Base-by-base conservation (phyloP, 2,797 vertebrate genomes). In the Cuniculus paca region DNA sequence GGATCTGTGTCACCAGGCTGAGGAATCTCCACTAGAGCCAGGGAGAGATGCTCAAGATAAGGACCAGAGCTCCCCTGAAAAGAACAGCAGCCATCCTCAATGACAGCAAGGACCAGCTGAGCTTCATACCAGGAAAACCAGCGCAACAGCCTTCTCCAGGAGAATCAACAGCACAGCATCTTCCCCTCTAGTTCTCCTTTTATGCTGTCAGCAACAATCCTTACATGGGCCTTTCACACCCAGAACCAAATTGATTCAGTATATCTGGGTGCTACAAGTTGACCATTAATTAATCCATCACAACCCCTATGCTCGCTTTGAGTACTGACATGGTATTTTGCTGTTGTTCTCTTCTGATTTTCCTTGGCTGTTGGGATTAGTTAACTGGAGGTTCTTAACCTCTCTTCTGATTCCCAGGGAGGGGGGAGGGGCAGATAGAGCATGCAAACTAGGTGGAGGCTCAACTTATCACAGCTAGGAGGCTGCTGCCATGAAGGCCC, bases 351-450 rank as follows among this genome's bases (percentile, higher is more conserved):
- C 74, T 88, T 65, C 86, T 17, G 45, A 9, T 31, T 36, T 96
- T 88, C 34, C 81, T 92, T 72, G 42, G 50, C 74, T 75, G 58
- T 95, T 45, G 77, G 60, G n/a, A 54, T 91, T 78, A 48, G 75
- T 72, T 91, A 65, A 88, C 45, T 50, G 65, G 83, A 93, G 58
- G 48, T 58, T 52, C 54, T 75, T 12, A 34, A 61, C 8, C 26
- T 78, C 26, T 83, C 54, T 79, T 82, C 81, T 63, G 75, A 45
- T 39, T 65, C 52, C 52, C 14, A 11, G 14, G 58, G 24, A 26
- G 50, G 14, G 58, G 24, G 58, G 58, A 9, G 9, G 58, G 17
- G 58, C 26, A 54, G 52, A 60, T 7, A n/a, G 20, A 83, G 58
- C 34, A 61, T 34, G 36, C 4, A 75, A 89, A 65, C 4, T 24